A percentile compares a stretch with the other conserved stretches of the same genome.
Evolutionary conservation across 2,888 invertebrate species (phyloP).

Genomic region (Abrostola triplasia): DNA sequence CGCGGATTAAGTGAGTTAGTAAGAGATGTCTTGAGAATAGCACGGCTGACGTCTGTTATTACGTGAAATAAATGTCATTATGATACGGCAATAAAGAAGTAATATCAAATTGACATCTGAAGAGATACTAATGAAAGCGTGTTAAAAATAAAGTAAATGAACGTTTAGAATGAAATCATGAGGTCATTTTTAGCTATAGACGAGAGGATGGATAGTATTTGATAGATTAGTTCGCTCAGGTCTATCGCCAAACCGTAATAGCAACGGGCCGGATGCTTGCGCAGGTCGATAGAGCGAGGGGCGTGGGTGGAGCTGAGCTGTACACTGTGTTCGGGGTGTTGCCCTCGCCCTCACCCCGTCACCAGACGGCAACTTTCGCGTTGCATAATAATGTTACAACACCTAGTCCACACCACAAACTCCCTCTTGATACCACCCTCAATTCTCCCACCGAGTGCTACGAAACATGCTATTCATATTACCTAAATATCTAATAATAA

Average conservation of each 20-base stretch:
- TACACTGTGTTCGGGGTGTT: constrained; percentile 80
- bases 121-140: too few species aligned
- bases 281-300: constrained; percentile 86
- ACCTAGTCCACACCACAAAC: constrained; percentile 59
- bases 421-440: constrained; percentile 24
- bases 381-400: constrained; percentile 77
- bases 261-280: constrained; percentile 74
- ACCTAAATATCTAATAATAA: background rate
- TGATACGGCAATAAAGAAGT: too few species aligned
- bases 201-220: background rate
- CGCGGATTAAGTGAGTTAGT: too few species aligned
- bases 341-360: constrained; percentile 84
- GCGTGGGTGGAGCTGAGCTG: constrained; percentile 79
- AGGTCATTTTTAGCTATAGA: too few species aligned
- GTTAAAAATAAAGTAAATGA: too few species aligned
- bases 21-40: too few species aligned
- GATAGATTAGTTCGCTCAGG: constrained; percentile 64
- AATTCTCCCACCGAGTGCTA: constrained; percentile 2
- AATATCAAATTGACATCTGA: too few species aligned
- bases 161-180: too few species aligned
- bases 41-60: too few species aligned
- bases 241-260: constrained; percentile 71
- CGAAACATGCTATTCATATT: background rate
- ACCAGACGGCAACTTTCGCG: constrained; percentile 72
- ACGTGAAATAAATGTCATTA: too few species aligned